phyloP scores from a whole-genome alignment of 2,888 invertebrate genomes.

The Sphecodes monilicornis region DNA sequence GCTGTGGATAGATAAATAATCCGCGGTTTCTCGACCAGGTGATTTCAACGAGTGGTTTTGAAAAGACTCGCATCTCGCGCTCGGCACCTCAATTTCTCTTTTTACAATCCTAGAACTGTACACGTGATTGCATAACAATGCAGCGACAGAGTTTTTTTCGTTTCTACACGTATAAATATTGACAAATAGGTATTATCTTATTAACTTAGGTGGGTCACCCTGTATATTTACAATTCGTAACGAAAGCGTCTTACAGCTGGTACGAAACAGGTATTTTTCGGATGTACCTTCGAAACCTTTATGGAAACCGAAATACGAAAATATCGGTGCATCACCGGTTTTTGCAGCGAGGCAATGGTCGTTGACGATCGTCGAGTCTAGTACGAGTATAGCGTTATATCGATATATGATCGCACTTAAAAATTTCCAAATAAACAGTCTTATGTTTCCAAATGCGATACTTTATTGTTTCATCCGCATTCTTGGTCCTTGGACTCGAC shows the following conservation, averaged over 20 bases:
- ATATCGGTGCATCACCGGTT: no score
- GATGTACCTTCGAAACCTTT: no score
- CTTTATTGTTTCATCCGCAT: conserved; percentile 3
- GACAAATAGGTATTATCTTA: no score
- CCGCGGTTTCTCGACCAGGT: background rate
- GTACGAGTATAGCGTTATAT: conserved; percentile 40
- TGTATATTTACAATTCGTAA: no score
- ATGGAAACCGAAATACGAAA: no score
- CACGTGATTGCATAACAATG: background rate
- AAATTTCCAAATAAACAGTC: conserved; percentile 69
- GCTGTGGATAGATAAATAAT: no score
- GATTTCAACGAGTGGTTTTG: conserved; percentile 11
- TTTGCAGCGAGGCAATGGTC: no score
- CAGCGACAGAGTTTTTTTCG: background rate
- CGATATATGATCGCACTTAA: conserved; percentile 70
- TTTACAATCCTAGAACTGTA: background rate
- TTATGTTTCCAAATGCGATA: conserved; percentile 63
- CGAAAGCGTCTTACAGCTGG: no score
- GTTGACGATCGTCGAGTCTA: conserved; percentile 58
- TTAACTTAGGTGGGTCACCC: no score
- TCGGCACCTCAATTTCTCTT: background rate
- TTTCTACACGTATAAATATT: no score
- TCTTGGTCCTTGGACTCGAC: background rate
- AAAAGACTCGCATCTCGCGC: conserved; percentile 4
- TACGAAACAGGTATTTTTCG: no score